Evolutionary conservation across 2,888 invertebrate species (phyloP), one percentile per base, ranked within the genome.

Genomic region (Mayetiola destructor): DNA sequence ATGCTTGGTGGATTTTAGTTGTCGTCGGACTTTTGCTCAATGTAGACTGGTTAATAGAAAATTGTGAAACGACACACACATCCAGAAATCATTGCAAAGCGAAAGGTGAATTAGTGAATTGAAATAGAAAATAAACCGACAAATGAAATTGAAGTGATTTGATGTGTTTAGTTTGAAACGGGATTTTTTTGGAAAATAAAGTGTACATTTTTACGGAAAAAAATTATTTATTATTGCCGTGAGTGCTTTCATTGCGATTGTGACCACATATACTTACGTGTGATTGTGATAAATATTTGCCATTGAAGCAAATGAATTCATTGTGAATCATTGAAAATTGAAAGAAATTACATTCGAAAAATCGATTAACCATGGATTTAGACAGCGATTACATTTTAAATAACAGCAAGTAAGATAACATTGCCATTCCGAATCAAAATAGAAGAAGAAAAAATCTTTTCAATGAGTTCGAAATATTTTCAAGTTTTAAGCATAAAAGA

Each of bases 11-110:
- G 4, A 3, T n/a, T 16, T 48, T 48, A 48, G 48, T 48, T 48
- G 27, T 48, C n/a, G 48, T 48, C 48, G 27, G 27, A 48, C 48
- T 23, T 48, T 48, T 48, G 48, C 48, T 48, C 48, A 48, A 48
- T 48, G 48, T 48, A 9, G 48, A 48, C 48, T 48, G n/a, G 23
- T 48, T 48, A 16, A 27, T 3, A 27, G 2, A 23, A 48, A 27
- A 27, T n/a, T n/a, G n/a, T n/a, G n/a, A n/a, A n/a, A n/a, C n/a
- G n/a, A n/a, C n/a, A n/a, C n/a, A n/a, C n/a, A n/a, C n/a, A n/a
- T n/a, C n/a, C n/a, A n/a, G n/a, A n/a, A n/a, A n/a, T n/a, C n/a
- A n/a, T n/a, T n/a, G n/a, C n/a, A n/a, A n/a, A n/a, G n/a, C n/a
- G 14, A 27, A 27, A 27, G 40, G 40, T 40, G 40, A n/a, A n/a